Evolutionary conservation across 2,797 vertebrate genomes (phyloP).

Genomic region (Muraenolepis orangiensis): DNA sequence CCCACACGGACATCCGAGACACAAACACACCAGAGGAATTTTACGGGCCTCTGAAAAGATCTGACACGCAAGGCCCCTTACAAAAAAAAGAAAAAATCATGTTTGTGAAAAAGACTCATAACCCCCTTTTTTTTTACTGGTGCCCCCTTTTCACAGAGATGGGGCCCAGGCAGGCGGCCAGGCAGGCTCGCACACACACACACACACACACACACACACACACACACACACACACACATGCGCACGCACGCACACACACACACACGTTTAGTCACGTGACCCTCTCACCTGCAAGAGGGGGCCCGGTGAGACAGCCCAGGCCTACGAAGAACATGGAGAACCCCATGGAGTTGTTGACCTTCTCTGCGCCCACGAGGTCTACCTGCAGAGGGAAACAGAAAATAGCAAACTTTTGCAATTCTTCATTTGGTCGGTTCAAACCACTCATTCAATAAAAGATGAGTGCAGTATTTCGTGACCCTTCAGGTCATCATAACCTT

Average conservation of each 20-base stretch:
- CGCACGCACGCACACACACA: neutral
- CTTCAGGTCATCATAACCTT: neutral
- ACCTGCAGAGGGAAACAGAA: constrained; percentile 72
- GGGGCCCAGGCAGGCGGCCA: neutral
- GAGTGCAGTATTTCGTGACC: neutral
- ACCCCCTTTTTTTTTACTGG: constrained; percentile 1
- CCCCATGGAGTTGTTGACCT: constrained; percentile 85
- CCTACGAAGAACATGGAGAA: constrained; percentile 90
- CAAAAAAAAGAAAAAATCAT: constrained; percentile 32
- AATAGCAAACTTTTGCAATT: neutral
- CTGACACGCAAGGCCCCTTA: constrained; percentile 14
- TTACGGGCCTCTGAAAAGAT: constrained; percentile 37
- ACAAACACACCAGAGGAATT: constrained; percentile 21
- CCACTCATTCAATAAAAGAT: neutral
- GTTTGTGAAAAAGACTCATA: constrained; percentile 18
- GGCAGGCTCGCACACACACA: neutral
- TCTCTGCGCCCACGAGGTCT: constrained; percentile 80
- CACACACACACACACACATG: constrained; percentile 1
- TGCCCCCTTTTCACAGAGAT: neutral
- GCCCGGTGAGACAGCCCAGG: constrained; percentile 82
- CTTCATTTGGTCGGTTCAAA: neutral
- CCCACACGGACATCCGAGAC: neutral
- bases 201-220: neutral
- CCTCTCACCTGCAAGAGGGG: constrained; percentile 86
- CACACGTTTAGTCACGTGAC: constrained; percentile 18